phyloP scores from a whole-genome alignment of 2,797 vertebrate genomes.

The Sebastes glaucus region DNA sequence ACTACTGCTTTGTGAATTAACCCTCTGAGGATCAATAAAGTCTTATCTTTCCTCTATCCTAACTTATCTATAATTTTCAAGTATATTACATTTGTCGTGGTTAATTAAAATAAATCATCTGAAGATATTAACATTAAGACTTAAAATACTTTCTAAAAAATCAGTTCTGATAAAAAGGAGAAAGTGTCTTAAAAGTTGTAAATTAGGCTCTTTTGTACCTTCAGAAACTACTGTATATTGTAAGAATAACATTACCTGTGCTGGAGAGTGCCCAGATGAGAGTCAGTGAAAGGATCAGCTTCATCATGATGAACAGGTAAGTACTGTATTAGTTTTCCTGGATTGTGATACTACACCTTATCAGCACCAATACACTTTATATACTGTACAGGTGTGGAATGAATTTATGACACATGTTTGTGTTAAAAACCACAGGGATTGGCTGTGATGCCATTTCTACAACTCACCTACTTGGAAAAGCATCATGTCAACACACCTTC shows the following conservation, averaged over 20 bases:
- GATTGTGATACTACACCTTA: too few relatives aligned
- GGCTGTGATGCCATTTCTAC: too few relatives aligned
- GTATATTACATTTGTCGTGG: not conserved
- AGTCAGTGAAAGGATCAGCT: conserved; percentile 7
- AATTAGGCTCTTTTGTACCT: not conserved
- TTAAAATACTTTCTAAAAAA: not conserved
- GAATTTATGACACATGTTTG: too few relatives aligned
- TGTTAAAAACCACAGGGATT: too few relatives aligned
- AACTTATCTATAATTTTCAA: not conserved
- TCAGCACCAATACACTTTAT: not conserved
- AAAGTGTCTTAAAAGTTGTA: not conserved
- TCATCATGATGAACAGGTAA: not conserved
- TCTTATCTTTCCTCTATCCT: not conserved
- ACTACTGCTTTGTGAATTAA: not conserved
- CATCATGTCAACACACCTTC: too few relatives aligned
- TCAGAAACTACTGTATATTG: not conserved
- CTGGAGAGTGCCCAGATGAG: conserved; percentile 3
- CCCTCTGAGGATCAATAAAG: not conserved
- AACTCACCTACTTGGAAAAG: too few relatives aligned
- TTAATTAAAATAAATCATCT: not conserved
- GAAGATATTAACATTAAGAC: not conserved
- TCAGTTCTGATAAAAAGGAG: not conserved
- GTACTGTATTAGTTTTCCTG: too few relatives aligned
- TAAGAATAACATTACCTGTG: conserved; percentile 29
- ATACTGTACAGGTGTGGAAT: too few relatives aligned